Evolutionary conservation across 2,113 vertebrate genomes (phyloP).

Genomic region (Pelmatolapia mariae): DNA sequence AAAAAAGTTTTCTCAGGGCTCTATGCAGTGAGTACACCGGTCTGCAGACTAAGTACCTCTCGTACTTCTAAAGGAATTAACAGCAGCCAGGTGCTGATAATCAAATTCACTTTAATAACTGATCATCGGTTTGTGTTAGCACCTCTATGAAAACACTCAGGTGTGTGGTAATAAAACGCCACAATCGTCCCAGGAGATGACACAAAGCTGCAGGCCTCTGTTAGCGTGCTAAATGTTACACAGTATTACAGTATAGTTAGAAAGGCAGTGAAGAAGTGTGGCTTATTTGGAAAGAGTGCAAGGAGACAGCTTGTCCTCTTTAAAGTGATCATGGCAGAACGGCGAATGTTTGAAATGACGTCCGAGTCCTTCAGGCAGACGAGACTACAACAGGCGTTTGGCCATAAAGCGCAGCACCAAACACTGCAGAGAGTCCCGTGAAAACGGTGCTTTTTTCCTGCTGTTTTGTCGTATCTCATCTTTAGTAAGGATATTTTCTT

Average conservation of each 20-base stretch:
- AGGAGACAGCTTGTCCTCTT: background rate
- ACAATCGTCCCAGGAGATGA: background rate
- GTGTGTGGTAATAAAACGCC: background rate
- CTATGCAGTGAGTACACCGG: background rate
- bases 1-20: background rate
- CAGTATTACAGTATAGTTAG: background rate
- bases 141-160: background rate
- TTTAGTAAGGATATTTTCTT: background rate
- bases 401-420: background rate
- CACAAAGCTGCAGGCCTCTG: background rate
- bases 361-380: background rate
- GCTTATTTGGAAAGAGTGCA: background rate
- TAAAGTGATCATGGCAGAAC: background rate
- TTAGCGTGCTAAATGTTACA: background rate
- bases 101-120: background rate
- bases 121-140: rapidly evolving
- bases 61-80: background rate
- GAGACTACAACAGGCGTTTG: background rate
- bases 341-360: background rate
- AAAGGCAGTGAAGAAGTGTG: background rate
- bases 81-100: background rate
- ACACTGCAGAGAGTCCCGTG: rapidly evolving
- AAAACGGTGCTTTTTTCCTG: background rate
- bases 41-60: background rate
- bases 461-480: rapidly evolving